Evolutionary conservation across 1,140 invertebrate genomes (phyloP).

Genomic region (Archivesica marissinica): DNA sequence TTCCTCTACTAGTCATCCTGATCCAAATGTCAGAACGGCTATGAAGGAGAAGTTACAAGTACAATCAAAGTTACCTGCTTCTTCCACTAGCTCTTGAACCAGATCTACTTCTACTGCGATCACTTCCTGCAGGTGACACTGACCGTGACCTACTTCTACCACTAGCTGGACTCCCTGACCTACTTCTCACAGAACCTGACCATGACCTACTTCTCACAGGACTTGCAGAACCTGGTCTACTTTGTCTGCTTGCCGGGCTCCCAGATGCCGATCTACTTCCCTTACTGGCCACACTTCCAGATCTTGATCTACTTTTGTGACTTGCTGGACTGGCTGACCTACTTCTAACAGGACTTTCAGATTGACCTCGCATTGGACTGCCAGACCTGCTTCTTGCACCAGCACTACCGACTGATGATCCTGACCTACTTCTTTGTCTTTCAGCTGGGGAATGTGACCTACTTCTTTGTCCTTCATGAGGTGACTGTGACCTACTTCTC

Average conservation of each 20-base stretch:
- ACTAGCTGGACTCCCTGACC: constrained; percentile 18
- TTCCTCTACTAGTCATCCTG: too few relatives aligned
- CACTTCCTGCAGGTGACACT: constrained; percentile 6
- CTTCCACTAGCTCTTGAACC: constrained; percentile 44
- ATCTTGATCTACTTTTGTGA: constrained; percentile 13
- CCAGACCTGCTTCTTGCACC: constrained; percentile 36
- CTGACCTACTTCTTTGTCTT: constrained; percentile 22
- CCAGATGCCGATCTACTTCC: constrained; percentile 48
- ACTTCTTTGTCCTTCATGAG: constrained; percentile 45
- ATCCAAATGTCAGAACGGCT: too few relatives aligned
- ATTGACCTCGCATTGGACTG: constrained; percentile 26
- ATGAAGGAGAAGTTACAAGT: too few relatives aligned
- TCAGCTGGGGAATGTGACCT: constrained; percentile 42
- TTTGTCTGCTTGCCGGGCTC: constrained; percentile 32
- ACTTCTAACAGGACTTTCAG: constrained; percentile 41
- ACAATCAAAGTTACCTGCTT: constrained; percentile 34
- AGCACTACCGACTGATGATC: neutral
- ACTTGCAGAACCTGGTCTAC: constrained; percentile 39
- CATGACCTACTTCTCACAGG: constrained; percentile 25
- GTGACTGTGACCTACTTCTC: constrained; percentile 56
- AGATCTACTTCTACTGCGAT: constrained; percentile 10
- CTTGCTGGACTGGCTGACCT: constrained; percentile 50
- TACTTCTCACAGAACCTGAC: constrained; percentile 24
- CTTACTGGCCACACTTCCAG: constrained; percentile 13
- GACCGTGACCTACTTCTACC: constrained; percentile 46